Base-by-base conservation (phyloP, 2,888 invertebrate species). In the Diadegma fenestrale region DNA sequence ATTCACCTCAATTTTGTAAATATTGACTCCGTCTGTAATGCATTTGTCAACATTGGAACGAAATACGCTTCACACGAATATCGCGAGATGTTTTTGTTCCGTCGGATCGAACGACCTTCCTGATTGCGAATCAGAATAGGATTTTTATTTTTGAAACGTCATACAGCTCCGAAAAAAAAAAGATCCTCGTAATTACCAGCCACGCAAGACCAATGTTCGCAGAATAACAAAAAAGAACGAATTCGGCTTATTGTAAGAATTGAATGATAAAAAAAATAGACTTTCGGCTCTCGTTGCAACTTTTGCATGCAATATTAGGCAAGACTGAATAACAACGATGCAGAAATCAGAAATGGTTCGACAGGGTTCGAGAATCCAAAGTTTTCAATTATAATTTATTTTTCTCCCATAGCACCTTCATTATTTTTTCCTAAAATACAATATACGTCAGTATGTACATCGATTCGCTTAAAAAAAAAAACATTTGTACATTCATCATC, bases 401-500 rank as follows among this genome's bases (percentile, higher is more conserved):
- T 58, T 5, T 58, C 58, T 58, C 14, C 14, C 58, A 58, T 58
- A 26, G 58, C 26, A 26, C 6, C 58, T 12, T 14, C 26, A 37
- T 37, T 37, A 8, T 26, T 26, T 26, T 58, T 5, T 14, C 26
- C 5, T 26, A 26, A 26, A 26, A 58, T 26, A 58, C 58, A 58
- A 58, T 58, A 58, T 12, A 12, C 19, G 22, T 54, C 14, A 14
- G 12, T 58, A 58, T 58, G 58, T 58, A 58, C 58, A 58, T 58
- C 22, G 58, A 58, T 58, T 26, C 58, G 26, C 26, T 58, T 58
- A 26, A 58, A 58, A 58, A 54, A n/a, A 5, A 26, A 58, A 10
- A 37, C 37, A 58, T 58, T 58, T 58, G 26, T 58, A 58, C 58
- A 58, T 58, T 58, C 26, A 22, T 58, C 26, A 58, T 14, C 54